Evolutionary conservation across 2,888 invertebrate genomes (phyloP).

Genomic region (Standfussiana lucernea): DNA sequence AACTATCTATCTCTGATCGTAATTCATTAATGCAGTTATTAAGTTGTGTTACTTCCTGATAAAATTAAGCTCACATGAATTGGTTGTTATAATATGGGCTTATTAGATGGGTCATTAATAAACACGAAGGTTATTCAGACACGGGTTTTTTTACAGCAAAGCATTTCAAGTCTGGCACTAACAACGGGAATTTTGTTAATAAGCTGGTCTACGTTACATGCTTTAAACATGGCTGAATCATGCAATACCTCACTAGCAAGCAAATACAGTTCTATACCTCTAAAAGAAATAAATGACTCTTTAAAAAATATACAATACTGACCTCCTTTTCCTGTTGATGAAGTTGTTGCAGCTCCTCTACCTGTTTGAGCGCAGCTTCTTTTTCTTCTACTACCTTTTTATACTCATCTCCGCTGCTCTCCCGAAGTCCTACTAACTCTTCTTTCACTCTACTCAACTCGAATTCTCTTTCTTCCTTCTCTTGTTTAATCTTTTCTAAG

Average conservation of each 20-base stretch:
- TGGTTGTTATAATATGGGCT: conserved; percentile 21
- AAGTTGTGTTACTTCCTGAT: conserved; percentile 79
- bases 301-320: conserved; percentile 67
- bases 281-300: conserved; percentile 16
- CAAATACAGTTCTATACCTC: conserved; percentile 41
- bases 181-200: conserved; percentile 26
- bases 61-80: conserved; percentile 66
- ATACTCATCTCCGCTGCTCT: conserved; percentile 84
- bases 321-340: conserved; percentile 87
- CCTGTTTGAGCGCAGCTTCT: conserved; percentile 80
- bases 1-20: conserved; percentile 76
- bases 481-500: conserved; percentile 79
- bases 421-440: conserved; percentile 80
- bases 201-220: conserved; percentile 26
- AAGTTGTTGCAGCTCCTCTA: conserved; percentile 79
- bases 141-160: conserved; percentile 22
- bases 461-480: conserved; percentile 80
- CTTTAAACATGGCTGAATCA: conserved; percentile 27
- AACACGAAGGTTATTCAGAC: neutral
- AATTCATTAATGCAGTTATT: conserved; percentile 75
- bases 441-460: conserved; percentile 83
- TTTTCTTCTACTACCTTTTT: conserved; percentile 83
- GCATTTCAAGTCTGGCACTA: conserved; percentile 27
- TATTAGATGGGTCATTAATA: conserved; percentile 12
- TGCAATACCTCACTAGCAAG: conserved; percentile 52